Evolutionary conservation across 2,888 invertebrate species (phyloP).

Genomic region (Hydroisotoma schaefferi): DNA sequence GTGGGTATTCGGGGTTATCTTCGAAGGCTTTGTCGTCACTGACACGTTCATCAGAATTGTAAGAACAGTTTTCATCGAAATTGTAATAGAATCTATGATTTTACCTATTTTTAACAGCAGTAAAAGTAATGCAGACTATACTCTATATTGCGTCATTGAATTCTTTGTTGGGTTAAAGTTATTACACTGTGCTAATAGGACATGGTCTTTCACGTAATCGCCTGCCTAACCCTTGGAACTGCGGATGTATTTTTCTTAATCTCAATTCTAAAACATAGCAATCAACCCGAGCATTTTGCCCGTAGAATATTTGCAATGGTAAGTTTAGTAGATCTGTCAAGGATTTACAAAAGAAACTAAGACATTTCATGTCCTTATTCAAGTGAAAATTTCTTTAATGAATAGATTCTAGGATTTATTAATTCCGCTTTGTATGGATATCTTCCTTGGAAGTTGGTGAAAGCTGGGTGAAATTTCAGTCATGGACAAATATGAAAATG

Average conservation of each 20-base stretch:
- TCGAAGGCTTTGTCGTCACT: constrained; percentile 17
- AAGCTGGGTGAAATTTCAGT: constrained; percentile 1
- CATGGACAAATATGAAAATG: no score
- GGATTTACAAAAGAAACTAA: neutral
- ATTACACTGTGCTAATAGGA: constrained; percentile 20
- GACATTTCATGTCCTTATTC: neutral
- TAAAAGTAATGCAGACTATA: no score
- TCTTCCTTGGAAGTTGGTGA: constrained; percentile 35
- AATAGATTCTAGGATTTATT: constrained; percentile 27
- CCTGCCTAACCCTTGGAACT: constrained; percentile 20
- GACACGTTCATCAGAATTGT: constrained; percentile 30
- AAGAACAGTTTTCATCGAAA: constrained; percentile 7
- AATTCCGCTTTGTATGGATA: constrained; percentile 37
- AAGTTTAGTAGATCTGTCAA: neutral
- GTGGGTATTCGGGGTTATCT: constrained; percentile 22
- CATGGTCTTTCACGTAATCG: constrained; percentile 26
- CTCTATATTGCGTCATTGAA: no score
- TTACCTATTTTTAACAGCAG: no score
- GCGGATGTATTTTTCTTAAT: constrained; percentile 28
- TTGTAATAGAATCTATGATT: neutral
- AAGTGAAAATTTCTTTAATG: no score
- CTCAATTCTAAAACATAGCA: constrained; percentile 22
- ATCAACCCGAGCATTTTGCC: constrained; percentile 7
- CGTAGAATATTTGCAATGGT: constrained; percentile 29
- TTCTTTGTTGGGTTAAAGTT: neutral